These are phyloP conservation scores for Drosophila arizonae DNA, from an alignment of 1,140 invertebrate species.

Conservation along the genomic window DNA sequence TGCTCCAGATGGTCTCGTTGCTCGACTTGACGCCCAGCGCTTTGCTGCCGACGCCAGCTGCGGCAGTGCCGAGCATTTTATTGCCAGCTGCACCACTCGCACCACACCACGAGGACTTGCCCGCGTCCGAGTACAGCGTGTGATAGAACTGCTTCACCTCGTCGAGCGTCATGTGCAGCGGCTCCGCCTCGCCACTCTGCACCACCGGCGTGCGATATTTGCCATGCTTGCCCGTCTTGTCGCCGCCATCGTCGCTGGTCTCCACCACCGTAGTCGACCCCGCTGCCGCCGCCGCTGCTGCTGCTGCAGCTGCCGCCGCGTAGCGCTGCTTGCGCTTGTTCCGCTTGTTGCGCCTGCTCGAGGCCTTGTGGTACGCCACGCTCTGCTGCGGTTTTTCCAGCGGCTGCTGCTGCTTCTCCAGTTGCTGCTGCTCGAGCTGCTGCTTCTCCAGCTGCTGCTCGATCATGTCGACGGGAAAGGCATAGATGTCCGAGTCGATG, in stretches of 20 bases:
- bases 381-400: constrained; percentile 21
- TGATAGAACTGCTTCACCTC: constrained; percentile 92
- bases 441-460: constrained; percentile 82
- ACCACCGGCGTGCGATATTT: constrained; percentile 61
- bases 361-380: constrained; percentile 56
- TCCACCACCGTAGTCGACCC: constrained; percentile 40
- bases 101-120: constrained; percentile 75
- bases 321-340: constrained; percentile 78
- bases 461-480: constrained; percentile 91
- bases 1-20: constrained; percentile 76
- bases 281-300: constrained; percentile 33
- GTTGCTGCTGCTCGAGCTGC: constrained; percentile 17
- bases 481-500: constrained; percentile 93
- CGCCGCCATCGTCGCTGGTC: constrained; percentile 61
- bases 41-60: constrained; percentile 16
- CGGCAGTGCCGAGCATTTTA: constrained; percentile 7
- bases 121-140: constrained; percentile 88
- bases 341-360: constrained; percentile 68
- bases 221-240: constrained; percentile 58
- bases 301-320: constrained; percentile 24
- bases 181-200: constrained; percentile 84
- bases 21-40: constrained; percentile 64
- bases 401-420: constrained; percentile 33
- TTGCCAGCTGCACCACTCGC: not conserved
- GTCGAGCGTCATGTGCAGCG: constrained; percentile 92